phyloP scores from a whole-genome alignment of 1,140 invertebrate species.

The Eubasilissa regina region DNA sequence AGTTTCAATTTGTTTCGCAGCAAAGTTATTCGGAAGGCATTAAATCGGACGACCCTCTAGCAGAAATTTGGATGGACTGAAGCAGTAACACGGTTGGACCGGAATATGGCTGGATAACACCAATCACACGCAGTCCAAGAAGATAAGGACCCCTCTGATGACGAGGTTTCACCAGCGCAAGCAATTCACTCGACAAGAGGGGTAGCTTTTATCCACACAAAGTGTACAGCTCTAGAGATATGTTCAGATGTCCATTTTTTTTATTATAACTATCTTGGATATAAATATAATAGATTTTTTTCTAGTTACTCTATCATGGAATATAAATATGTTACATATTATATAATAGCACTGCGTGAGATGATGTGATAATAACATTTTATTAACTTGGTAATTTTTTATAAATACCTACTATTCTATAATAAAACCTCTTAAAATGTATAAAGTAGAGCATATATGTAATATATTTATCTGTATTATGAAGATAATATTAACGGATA shows the following conservation, averaged over 20 bases:
- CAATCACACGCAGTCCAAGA: slow-evolving; percentile 22
- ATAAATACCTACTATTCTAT: too few species aligned
- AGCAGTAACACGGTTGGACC: slow-evolving; percentile 16
- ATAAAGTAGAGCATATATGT: too few species aligned
- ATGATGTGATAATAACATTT: too few species aligned
- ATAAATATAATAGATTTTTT: too few species aligned
- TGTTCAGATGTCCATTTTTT: not conserved
- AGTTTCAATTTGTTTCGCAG: not conserved
- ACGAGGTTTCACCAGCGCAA: slow-evolving; percentile 10
- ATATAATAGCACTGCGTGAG: too few species aligned
- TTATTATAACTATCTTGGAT: too few species aligned
- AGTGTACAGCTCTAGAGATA: not conserved
- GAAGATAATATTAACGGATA: too few species aligned
- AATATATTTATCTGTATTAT: too few species aligned
- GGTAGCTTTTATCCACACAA: slow-evolving; percentile 7
- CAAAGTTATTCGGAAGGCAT: slow-evolving; percentile 3
- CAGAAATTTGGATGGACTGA: slow-evolving; percentile 5
- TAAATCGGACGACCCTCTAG: slow-evolving; percentile 9
- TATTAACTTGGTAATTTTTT: too few species aligned
- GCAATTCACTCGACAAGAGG: slow-evolving; percentile 21
- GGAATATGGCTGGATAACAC: slow-evolving; percentile 24
- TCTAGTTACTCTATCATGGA: too few species aligned
- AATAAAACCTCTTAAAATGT: too few species aligned
- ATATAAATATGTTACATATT: too few species aligned
- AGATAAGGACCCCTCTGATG: slow-evolving; percentile 26